Evolutionary conservation across 2,797 vertebrate genomes (phyloP).

Genomic region (Helostoma temminkii): DNA sequence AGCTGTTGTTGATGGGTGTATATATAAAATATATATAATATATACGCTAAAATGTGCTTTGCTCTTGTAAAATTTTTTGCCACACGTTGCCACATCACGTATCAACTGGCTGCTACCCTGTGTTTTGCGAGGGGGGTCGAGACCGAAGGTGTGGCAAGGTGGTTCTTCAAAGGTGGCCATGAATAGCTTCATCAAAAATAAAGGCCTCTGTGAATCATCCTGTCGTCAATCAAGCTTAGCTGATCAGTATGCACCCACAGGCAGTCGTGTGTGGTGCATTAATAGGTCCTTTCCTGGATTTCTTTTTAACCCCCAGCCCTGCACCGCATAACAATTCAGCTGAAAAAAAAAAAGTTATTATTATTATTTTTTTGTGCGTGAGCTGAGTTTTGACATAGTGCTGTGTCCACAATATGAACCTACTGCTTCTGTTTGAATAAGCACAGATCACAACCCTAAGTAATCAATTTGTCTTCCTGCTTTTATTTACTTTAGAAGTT

Average conservation of each 20-base stretch:
- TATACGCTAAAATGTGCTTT: too few relatives aligned
- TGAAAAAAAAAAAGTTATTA: conserved; percentile 1
- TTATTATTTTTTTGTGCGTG: rapidly evolving
- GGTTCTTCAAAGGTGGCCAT: conserved; percentile 45
- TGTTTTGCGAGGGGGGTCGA: conserved; percentile 17
- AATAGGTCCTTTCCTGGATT: conserved; percentile 57
- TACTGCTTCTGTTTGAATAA: conserved; percentile 53
- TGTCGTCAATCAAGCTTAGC: conserved; percentile 55
- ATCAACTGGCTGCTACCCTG: conserved; percentile 17
- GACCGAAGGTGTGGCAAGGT: conserved; percentile 32
- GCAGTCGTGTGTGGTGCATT: conserved; percentile 70
- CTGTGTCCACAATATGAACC: conserved; percentile 83
- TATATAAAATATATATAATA: neutral
- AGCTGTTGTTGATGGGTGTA: too few relatives aligned
- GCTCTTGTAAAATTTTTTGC: conserved; percentile 28
- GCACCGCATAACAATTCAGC: conserved; percentile 42
- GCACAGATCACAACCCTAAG: conserved; percentile 12
- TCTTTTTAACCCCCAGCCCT: conserved; percentile 40
- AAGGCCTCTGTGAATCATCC: conserved; percentile 62
- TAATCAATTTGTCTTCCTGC: conserved; percentile 5
- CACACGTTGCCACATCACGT: conserved; percentile 31
- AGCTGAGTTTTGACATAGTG: conserved; percentile 49
- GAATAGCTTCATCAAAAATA: conserved; percentile 68
- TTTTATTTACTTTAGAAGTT: conserved; percentile 39
- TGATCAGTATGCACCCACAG: conserved; percentile 75